These are phyloP conservation scores for Eremobia ochroleuca DNA, from an alignment of 2,888 invertebrate species.

Conservation along the genomic window DNA sequence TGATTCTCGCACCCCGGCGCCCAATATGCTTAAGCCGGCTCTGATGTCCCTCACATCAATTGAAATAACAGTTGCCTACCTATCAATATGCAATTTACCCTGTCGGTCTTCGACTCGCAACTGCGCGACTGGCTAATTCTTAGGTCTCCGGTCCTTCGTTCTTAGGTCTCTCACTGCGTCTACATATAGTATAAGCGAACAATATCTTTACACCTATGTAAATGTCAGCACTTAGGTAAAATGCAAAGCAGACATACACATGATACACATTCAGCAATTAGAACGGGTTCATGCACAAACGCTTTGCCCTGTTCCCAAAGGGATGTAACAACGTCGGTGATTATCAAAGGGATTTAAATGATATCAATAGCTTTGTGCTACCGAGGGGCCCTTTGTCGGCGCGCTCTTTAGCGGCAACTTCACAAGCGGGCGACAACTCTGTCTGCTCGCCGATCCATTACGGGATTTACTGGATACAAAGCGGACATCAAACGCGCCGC, in stretches of 20 bases:
- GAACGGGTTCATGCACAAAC: neutral
- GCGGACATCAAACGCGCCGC: slow-evolving; percentile 85
- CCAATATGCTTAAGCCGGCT: too few species aligned
- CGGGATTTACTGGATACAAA: slow-evolving; percentile 77
- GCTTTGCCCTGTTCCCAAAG: slow-evolving; percentile 65
- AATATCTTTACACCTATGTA: neutral
- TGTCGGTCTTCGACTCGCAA: neutral
- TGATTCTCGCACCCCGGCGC: too few species aligned
- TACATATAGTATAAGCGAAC: neutral
- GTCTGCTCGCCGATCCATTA: slow-evolving; percentile 83
- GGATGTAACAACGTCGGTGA: slow-evolving; percentile 80
- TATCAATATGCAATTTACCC: neutral
- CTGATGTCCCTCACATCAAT: neutral
- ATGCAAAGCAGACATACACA: neutral
- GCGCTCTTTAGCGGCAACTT: slow-evolving; percentile 79
- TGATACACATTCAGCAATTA: slow-evolving; percentile 5
- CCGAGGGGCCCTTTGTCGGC: slow-evolving; percentile 87
- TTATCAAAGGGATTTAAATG: slow-evolving; percentile 87
- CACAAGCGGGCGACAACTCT: slow-evolving; percentile 77
- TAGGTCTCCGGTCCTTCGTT: neutral
- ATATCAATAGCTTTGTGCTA: slow-evolving; percentile 89
- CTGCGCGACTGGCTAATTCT: neutral
- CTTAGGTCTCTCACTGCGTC: neutral
- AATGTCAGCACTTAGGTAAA: neutral
- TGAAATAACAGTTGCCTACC: neutral